Percentiles rank a stretch among this genome's conserved stretches.
These are phyloP conservation scores for Achlya flavicornis DNA, from an alignment of 2,888 invertebrate genomes.

Conservation along the genomic window DNA sequence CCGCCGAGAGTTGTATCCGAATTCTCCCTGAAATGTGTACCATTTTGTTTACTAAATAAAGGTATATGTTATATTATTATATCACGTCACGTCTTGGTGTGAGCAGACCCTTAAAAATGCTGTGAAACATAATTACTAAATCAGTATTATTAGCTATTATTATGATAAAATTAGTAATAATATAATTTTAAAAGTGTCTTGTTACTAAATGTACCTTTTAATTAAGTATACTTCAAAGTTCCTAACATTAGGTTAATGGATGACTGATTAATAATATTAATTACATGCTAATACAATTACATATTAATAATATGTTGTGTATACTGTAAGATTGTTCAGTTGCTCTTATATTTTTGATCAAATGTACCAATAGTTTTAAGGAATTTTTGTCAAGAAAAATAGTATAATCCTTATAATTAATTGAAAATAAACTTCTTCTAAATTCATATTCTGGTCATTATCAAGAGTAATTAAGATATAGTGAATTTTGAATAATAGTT, in stretches of 20 bases:
- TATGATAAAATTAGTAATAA: background rate
- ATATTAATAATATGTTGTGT: background rate
- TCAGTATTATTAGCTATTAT: background rate
- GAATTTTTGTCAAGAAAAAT: background rate
- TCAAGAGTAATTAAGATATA: background rate
- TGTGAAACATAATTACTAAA: background rate
- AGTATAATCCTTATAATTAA: background rate
- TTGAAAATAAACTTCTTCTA: background rate
- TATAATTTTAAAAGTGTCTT: background rate
- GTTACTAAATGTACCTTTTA: conserved; percentile 8
- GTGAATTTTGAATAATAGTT: background rate
- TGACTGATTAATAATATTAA: background rate
- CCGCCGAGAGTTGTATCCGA: too few relatives aligned
- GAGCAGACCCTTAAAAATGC: background rate
- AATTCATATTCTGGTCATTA: background rate
- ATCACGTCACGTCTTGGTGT: too few relatives aligned
- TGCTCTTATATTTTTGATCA: background rate
- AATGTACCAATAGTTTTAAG: too few relatives aligned
- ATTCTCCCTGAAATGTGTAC: too few relatives aligned
- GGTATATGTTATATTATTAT: too few relatives aligned
- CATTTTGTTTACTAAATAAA: too few relatives aligned
- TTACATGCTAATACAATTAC: background rate
- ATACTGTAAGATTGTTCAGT: background rate
- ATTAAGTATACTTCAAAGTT: background rate
- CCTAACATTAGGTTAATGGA: background rate